These are phyloP conservation scores for Labeo rohita DNA, from an alignment of 2,113 vertebrate species.

Conservation along the genomic window DNA sequence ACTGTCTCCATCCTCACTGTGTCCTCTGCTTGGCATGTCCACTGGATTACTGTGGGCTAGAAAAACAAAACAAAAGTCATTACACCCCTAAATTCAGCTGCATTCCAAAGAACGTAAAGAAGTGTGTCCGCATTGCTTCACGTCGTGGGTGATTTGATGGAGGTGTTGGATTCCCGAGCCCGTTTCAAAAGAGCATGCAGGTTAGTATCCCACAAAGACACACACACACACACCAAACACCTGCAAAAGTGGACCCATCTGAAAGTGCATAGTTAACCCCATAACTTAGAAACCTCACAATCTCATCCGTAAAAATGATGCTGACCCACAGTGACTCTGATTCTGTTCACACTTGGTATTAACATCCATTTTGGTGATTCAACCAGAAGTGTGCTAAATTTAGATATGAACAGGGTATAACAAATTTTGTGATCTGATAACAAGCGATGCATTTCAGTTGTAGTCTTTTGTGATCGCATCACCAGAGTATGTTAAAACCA, in stretches of 20 bases:
- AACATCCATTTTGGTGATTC: neutral
- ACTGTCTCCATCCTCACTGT: conserved; percentile 86
- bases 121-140: neutral
- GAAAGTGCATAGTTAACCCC: neutral
- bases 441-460: neutral
- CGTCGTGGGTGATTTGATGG: neutral
- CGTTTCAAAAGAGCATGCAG: neutral
- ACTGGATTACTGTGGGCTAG: conserved; percentile 88
- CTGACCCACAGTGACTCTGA: neutral
- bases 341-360: neutral
- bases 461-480: neutral
- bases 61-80: neutral
- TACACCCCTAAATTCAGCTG: neutral
- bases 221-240: neutral
- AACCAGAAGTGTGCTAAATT: neutral
- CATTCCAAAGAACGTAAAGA: neutral
- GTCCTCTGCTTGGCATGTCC: conserved; percentile 88
- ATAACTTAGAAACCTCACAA: neutral
- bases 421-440: neutral
- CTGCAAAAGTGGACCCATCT: neutral
- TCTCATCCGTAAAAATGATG: neutral
- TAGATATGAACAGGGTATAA: neutral
- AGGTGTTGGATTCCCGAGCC: neutral
- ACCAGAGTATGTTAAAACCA: neutral
- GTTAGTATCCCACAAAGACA: neutral